phyloP scores from a whole-genome alignment of 2,888 invertebrate genomes.

The Macaria liturata region DNA sequence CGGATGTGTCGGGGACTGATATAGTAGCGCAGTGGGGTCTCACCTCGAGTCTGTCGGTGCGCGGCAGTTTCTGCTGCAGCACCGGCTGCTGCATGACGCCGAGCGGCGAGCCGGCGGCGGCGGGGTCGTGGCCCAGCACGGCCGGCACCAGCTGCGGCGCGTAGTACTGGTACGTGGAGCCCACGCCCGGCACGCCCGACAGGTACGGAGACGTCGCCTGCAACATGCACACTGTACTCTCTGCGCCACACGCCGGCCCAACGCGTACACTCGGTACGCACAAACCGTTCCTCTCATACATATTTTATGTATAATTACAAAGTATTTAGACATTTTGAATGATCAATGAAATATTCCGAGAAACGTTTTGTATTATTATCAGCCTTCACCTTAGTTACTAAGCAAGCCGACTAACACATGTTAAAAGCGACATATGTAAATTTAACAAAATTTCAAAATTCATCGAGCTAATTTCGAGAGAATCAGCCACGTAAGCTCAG shows the following conservation, averaged over 20 bases:
- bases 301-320: too few relatives aligned
- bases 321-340: too few relatives aligned
- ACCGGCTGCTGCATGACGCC: constrained; percentile 94
- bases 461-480: constrained; percentile 16
- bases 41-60: constrained; percentile 98
- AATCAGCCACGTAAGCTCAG: constrained; percentile 63
- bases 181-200: constrained; percentile 94
- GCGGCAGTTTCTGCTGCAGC: constrained; percentile 96
- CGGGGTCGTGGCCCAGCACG: constrained; percentile 94
- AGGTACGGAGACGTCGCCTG: constrained; percentile 96
- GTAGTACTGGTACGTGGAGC: constrained; percentile 95
- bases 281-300: background rate
- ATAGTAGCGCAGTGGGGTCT: constrained; percentile 59
- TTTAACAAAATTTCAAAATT: constrained; percentile 13
- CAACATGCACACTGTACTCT: constrained; percentile 32
- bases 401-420: constrained; percentile 32
- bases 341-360: background rate
- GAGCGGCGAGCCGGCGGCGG: constrained; percentile 89
- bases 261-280: constrained; percentile 1
- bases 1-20: constrained; percentile 43
- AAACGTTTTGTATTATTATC: constrained; percentile 21
- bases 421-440: constrained; percentile 34
- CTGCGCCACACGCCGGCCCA: too few relatives aligned
- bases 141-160: constrained; percentile 95
- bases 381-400: constrained; percentile 25